Conservation (phyloP, 2,888 invertebrate species). For the Macropis europaea region DNA sequence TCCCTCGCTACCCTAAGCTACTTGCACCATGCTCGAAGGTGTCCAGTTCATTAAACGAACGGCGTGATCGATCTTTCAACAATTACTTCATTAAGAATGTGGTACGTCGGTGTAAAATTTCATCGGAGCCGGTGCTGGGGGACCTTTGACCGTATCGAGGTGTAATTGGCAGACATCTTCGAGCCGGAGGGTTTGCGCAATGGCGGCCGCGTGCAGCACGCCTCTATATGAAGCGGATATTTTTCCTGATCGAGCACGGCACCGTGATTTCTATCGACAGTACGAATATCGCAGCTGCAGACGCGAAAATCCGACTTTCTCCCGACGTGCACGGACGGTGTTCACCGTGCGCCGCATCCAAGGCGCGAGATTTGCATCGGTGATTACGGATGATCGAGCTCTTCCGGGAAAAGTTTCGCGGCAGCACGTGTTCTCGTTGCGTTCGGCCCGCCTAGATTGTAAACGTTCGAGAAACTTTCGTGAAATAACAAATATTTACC, state of each 20-base stretch:
- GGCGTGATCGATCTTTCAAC: neutral
- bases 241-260: constrained; percentile 41
- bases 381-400: constrained; percentile 65
- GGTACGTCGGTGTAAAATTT: neutral
- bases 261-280: constrained; percentile 55
- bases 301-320: constrained; percentile 63
- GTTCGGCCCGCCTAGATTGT: constrained; percentile 18
- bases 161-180: constrained; percentile 46
- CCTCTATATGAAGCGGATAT: constrained; percentile 43
- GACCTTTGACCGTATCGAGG: constrained; percentile 26
- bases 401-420: constrained; percentile 65
- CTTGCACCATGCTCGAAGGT: too few relatives aligned
- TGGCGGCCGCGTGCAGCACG: constrained; percentile 10
- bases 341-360: constrained; percentile 33
- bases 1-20: too few relatives aligned
- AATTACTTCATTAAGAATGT: neutral
- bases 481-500: constrained; percentile 33
- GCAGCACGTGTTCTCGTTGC: constrained; percentile 19
- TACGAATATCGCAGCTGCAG: constrained; percentile 16
- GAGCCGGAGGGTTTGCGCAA: constrained; percentile 22
- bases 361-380: constrained; percentile 67
- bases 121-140: neutral
- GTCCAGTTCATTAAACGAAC: neutral
- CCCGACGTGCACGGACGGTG: constrained; percentile 37
- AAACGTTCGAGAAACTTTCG: constrained; percentile 35